A percentile compares a stretch with the other conserved stretches of the same genome.
Evolutionary conservation across 2,797 vertebrate species (phyloP).

Genomic region (Saguinus oedipus): DNA sequence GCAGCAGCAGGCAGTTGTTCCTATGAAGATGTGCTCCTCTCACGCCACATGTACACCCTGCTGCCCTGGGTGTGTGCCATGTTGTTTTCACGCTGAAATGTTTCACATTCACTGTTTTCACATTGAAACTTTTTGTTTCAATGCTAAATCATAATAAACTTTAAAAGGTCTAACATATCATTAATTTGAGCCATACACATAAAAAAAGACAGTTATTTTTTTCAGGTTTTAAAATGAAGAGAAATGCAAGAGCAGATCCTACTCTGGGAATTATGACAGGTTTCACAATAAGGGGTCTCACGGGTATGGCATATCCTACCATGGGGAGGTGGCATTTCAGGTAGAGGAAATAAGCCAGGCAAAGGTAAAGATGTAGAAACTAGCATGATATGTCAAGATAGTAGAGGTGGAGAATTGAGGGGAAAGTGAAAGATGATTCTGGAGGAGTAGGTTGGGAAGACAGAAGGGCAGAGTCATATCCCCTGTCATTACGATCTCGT

Average conservation of each 20-base stretch:
- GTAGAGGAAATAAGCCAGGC: background rate
- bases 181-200: constrained; percentile 4
- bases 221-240: constrained; percentile 34
- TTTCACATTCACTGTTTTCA: no score
- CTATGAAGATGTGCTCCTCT: constrained; percentile 16
- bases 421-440: background rate
- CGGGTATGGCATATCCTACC: background rate
- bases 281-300: background rate
- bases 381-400: background rate
- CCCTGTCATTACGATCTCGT: background rate
- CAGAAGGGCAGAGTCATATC: background rate
- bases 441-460: background rate
- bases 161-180: constrained; percentile 35
- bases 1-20: constrained; percentile 31
- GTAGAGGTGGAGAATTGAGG: background rate
- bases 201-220: background rate
- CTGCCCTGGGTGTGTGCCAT: constrained; percentile 3
- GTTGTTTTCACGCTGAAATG: background rate
- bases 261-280: background rate
- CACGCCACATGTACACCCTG: background rate
- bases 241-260: background rate
- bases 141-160: background rate
- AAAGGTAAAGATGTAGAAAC: background rate
- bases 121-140: constrained; percentile 20
- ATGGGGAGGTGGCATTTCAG: background rate